Conservation (phyloP, 2,797 vertebrate genomes). For the Thalassophryne amazonica region DNA sequence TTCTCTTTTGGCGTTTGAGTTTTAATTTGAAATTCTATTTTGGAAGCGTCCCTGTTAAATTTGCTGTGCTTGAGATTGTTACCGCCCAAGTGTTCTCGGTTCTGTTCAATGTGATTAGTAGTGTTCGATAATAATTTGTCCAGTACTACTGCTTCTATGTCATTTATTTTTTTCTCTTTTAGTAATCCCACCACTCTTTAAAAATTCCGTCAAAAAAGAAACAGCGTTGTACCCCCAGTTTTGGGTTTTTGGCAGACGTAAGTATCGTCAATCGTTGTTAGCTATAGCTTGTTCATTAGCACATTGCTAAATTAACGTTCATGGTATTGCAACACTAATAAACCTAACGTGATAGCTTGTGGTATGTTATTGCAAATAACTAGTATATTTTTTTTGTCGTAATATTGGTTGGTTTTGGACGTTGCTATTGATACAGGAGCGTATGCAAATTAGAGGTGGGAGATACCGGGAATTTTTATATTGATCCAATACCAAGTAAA, state of each 20-base stretch:
- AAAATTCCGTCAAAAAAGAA: conserved; percentile 99
- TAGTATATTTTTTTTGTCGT: fast-evolving
- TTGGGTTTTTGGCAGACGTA: conserved; percentile 90
- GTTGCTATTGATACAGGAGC: no score
- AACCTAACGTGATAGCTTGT: background rate
- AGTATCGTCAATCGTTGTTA: conserved; percentile 75
- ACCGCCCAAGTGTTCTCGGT: background rate
- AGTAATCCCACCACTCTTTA: conserved; percentile 89
- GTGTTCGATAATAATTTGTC: background rate
- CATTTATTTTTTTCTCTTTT: conserved; percentile 83
- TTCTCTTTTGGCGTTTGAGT: no score
- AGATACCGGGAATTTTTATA: no score
- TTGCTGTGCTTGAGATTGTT: fast-evolving
- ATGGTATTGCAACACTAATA: no score
- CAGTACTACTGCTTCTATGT: conserved; percentile 48
- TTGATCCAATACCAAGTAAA: no score
- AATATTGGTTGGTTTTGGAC: no score
- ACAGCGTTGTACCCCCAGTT: conserved; percentile 92
- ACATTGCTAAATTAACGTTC: conserved; percentile 14
- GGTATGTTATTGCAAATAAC: background rate
- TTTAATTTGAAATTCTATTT: conserved; percentile 38
- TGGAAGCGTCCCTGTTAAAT: conserved; percentile 1
- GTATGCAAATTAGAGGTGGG: no score
- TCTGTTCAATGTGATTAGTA: no score
- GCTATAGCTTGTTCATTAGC: conserved; percentile 40